Conservation (phyloP, 2,797 vertebrate genomes). For the Acanthornis magna region DNA sequence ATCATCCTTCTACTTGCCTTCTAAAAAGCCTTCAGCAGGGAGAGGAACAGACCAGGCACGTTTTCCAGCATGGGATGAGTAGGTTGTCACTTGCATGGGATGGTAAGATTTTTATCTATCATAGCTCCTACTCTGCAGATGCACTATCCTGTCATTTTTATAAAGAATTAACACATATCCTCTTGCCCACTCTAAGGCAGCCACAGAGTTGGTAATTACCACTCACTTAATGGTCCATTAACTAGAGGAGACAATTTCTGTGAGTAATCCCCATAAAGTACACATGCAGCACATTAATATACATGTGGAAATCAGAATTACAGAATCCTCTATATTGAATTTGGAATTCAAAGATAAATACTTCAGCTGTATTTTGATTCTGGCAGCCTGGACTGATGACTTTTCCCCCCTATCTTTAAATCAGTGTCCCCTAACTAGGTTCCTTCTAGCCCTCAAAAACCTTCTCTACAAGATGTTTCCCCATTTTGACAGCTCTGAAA, state of each 20-base stretch:
- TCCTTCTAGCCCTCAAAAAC: neutral
- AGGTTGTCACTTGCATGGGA: neutral
- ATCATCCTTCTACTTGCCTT: neutral
- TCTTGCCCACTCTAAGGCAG: neutral
- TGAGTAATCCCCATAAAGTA: neutral
- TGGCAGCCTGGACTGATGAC: neutral
- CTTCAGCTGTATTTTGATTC: neutral
- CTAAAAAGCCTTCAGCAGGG: neutral
- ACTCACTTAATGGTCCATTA: neutral
- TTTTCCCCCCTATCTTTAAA: neutral
- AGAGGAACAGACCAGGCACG: neutral
- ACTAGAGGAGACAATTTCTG: neutral
- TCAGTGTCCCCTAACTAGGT: neutral
- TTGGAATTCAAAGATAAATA: neutral
- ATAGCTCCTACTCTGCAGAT: neutral
- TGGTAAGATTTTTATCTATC: neutral
- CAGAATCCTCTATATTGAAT: neutral
- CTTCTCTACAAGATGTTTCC: neutral
- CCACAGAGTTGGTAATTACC: neutral
- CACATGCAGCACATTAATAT: neutral
- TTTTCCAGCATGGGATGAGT: neutral
- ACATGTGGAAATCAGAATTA: neutral
- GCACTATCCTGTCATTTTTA: neutral
- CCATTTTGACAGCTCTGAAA: neutral
- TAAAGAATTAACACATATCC: neutral